phyloP scores from a whole-genome alignment of 2,797 vertebrate species.

The Danio albolineatus region DNA sequence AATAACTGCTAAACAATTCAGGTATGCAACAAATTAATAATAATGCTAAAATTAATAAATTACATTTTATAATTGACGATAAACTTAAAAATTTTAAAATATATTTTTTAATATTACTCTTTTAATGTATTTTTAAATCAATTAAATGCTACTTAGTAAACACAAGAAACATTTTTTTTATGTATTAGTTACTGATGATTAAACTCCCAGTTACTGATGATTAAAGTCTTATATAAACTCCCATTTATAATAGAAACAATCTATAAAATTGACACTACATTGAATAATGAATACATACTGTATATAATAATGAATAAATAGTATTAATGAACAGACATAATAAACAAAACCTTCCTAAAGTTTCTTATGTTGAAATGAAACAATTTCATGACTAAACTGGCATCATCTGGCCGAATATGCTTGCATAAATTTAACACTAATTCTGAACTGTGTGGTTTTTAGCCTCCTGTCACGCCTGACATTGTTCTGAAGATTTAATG shows the following conservation, averaged over 20 bases:
- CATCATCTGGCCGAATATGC: background rate
- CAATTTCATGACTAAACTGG: conserved; percentile 18
- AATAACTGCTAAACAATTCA: background rate
- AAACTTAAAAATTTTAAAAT: background rate
- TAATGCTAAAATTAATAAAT: too few relatives aligned
- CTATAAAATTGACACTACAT: too few relatives aligned
- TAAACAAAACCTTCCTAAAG: background rate
- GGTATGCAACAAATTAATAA: background rate
- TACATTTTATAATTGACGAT: too few relatives aligned
- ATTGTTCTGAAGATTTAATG: conserved; percentile 32
- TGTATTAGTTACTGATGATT: too few relatives aligned
- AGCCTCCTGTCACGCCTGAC: conserved; percentile 5
- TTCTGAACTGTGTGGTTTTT: conserved; percentile 7
- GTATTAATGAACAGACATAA: background rate
- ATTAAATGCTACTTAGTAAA: background rate
- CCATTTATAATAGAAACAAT: too few relatives aligned
- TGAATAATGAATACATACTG: too few relatives aligned
- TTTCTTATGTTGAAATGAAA: background rate
- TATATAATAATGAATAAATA: too few relatives aligned
- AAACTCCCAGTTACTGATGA: too few relatives aligned
- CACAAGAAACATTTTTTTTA: too few relatives aligned
- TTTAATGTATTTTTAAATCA: background rate
- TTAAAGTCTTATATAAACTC: too few relatives aligned
- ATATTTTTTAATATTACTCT: background rate
- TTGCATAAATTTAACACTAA: conserved; percentile 10